Conservation (phyloP, 2,797 vertebrate genomes). For the Smutsia gigantea region DNA sequence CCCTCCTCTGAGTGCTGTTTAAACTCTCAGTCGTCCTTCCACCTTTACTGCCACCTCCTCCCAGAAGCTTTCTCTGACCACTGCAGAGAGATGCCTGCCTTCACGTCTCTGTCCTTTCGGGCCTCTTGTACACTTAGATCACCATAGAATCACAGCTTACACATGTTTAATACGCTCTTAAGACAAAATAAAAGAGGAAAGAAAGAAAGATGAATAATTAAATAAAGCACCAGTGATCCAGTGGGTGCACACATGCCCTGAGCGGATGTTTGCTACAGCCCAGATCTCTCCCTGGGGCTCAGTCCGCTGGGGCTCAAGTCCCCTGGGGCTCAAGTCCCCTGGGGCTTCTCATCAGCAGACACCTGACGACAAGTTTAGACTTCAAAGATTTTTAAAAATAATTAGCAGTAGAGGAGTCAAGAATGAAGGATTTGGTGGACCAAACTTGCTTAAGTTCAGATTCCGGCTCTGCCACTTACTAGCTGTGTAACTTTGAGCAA, state of each 20-base stretch:
- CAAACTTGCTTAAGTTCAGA: background rate
- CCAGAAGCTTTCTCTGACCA: background rate
- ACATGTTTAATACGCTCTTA: background rate
- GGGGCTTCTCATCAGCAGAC: background rate
- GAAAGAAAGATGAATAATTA: background rate
- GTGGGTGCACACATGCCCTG: rapidly evolving
- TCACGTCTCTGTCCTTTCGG: background rate
- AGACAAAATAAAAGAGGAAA: background rate
- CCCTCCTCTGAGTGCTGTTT: background rate
- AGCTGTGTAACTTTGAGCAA: background rate
- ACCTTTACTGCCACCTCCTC: background rate
- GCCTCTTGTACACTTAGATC: background rate
- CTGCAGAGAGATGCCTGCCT: background rate
- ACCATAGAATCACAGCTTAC: background rate
- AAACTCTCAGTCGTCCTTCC: background rate
- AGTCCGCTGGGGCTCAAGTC: background rate
- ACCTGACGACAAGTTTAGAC: background rate
- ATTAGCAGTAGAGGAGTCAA: background rate
- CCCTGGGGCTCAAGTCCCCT: background rate
- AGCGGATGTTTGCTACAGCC: background rate
- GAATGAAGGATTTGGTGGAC: background rate
- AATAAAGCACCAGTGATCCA: background rate
- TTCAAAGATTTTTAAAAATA: background rate
- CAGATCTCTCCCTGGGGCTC: background rate
- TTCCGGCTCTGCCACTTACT: background rate